Evolutionary conservation across 2,888 invertebrate genomes (phyloP).

Genomic region (Chloroclystis v-ata): DNA sequence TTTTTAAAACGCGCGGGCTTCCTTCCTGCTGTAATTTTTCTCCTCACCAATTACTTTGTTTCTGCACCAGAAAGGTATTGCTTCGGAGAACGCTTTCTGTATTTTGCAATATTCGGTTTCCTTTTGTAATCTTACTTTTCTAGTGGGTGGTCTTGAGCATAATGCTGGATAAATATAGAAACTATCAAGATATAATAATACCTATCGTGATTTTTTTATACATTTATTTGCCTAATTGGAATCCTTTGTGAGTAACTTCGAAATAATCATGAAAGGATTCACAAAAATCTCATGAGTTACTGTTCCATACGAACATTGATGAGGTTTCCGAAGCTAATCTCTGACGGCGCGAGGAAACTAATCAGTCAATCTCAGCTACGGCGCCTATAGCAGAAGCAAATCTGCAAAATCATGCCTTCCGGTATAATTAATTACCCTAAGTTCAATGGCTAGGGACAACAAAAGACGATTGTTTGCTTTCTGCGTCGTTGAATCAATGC

Average conservation of each 20-base stretch:
- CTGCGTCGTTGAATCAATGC: slow-evolving; percentile 65
- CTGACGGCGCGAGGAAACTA: slow-evolving; percentile 38
- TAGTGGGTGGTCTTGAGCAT: slow-evolving; percentile 17
- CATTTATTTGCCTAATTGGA: too few species aligned
- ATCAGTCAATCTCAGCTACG: slow-evolving; percentile 55
- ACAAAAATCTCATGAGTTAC: slow-evolving; percentile 7
- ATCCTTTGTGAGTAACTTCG: neutral
- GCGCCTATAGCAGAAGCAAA: slow-evolving; percentile 54
- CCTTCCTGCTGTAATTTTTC: slow-evolving; percentile 55
- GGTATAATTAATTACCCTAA: slow-evolving; percentile 69
- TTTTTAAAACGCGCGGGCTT: slow-evolving; percentile 50
- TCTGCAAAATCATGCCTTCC: slow-evolving; percentile 62
- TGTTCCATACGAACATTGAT: slow-evolving; percentile 24
- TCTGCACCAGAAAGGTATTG: slow-evolving; percentile 48
- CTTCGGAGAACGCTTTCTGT: slow-evolving; percentile 36
- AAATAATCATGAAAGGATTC: neutral
- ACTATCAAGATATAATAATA: neutral
- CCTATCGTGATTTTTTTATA: too few species aligned
- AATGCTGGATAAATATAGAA: slow-evolving; percentile 7
- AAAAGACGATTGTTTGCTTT: slow-evolving; percentile 73
- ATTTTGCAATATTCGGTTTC: slow-evolving; percentile 44
- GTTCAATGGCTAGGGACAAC: slow-evolving; percentile 66
- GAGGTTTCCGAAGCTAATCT: slow-evolving; percentile 24
- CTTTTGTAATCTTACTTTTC: slow-evolving; percentile 23
- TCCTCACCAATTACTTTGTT: slow-evolving; percentile 62